Percentiles rank a stretch among this genome's conserved stretches.
Evolutionary conservation across 2,797 vertebrate genomes (phyloP).

Genomic region (Alosa sapidissima): DNA sequence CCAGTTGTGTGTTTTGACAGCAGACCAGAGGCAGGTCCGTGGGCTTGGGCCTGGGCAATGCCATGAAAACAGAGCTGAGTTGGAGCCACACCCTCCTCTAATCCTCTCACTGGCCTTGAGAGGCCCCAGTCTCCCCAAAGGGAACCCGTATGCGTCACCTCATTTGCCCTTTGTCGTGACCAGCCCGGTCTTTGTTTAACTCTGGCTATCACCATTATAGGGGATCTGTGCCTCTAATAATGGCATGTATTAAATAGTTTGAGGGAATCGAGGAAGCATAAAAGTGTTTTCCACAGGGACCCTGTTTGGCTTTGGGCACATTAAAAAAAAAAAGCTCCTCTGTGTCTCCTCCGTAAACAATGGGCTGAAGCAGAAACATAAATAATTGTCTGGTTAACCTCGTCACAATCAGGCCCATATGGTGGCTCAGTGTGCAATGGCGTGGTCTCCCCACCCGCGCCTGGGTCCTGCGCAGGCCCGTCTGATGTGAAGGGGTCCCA

Average conservation of each 20-base stretch:
- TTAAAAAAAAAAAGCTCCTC: slow-evolving; percentile 32
- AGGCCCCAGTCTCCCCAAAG: not conserved
- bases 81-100: not conserved
- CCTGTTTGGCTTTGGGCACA: slow-evolving; percentile 41
- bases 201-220: not conserved
- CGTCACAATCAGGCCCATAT: slow-evolving; percentile 55
- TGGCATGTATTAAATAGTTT: not conserved
- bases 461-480: slow-evolving; percentile 11
- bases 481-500: slow-evolving; percentile 41
- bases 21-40: not conserved
- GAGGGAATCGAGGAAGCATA: not conserved
- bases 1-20: not conserved
- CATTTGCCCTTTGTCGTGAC: not conserved
- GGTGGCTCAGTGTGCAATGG: slow-evolving; percentile 39
- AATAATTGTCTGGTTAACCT: slow-evolving; percentile 54
- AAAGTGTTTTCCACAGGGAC: slow-evolving; percentile 12
- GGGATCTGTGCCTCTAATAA: not conserved
- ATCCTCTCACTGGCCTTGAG: not conserved
- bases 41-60: not conserved
- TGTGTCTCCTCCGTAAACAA: slow-evolving; percentile 49
- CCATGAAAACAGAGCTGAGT: slow-evolving; percentile 3
- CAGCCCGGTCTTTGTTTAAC: not conserved
- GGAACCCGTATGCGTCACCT: not conserved
- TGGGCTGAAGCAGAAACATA: slow-evolving; percentile 47
- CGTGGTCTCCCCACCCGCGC: slow-evolving; percentile 16